These are phyloP conservation scores for Camelus bactrianus DNA, from an alignment of 2,113 vertebrate species.

Conservation along the genomic window DNA sequence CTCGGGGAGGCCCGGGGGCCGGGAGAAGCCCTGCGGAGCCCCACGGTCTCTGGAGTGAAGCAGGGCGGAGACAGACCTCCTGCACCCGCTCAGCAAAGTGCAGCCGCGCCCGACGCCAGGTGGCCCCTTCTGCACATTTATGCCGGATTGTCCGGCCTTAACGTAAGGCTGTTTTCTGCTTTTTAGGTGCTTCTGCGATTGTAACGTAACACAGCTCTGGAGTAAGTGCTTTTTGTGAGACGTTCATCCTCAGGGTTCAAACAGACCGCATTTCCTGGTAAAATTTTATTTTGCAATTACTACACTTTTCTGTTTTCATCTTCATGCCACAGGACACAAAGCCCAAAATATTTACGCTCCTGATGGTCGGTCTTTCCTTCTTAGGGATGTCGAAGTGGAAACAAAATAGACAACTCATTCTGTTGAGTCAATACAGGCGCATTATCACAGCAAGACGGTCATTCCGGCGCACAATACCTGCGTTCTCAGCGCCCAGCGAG, in stretches of 20 bases:
- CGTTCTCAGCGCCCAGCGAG: conserved; percentile 81
- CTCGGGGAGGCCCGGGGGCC: background rate
- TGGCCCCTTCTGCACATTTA: background rate
- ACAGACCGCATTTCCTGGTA: conserved; percentile 66
- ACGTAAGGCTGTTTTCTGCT: conserved; percentile 21
- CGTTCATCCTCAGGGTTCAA: conserved; percentile 79
- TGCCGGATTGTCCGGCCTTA: background rate
- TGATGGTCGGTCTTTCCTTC: conserved; percentile 85
- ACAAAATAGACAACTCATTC: conserved; percentile 88
- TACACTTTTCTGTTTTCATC: conserved; percentile 70
- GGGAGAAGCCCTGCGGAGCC: background rate
- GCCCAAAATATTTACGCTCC: conserved; percentile 88
- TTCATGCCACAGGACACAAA: conserved; percentile 84
- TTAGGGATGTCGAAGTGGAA: conserved; percentile 80
- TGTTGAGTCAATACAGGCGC: conserved; percentile 87
- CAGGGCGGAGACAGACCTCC: background rate
- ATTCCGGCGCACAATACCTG: conserved; percentile 90
- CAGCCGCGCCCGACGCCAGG: background rate
- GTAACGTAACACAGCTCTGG: conserved; percentile 58
- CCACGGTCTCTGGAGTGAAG: background rate
- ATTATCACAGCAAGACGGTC: conserved; percentile 92
- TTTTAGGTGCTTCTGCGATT: conserved; percentile 42
- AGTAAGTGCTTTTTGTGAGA: conserved; percentile 70
- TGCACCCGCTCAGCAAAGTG: background rate
- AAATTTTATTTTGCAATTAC: conserved; percentile 86